Conservation (phyloP, 1,140 invertebrate genomes). For the Diachasma alloeum region DNA sequence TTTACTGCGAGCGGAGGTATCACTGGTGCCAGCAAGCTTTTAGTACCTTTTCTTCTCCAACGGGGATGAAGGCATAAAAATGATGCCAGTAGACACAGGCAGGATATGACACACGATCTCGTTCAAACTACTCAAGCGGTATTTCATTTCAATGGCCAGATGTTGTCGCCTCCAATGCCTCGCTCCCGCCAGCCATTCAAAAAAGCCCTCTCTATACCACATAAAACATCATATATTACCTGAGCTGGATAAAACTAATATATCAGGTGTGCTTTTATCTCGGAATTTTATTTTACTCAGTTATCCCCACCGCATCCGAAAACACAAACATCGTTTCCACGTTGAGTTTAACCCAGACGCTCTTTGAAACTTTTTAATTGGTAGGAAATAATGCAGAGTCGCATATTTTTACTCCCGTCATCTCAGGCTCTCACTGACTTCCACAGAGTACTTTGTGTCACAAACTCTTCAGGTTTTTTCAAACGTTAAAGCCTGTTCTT, state of each 20-base stretch:
- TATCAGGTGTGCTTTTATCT: neutral
- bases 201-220: neutral
- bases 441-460: neutral
- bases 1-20: constrained; percentile 32
- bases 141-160: constrained; percentile 50
- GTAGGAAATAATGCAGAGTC: constrained; percentile 18
- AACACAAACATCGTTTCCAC: neutral
- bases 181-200: constrained; percentile 38
- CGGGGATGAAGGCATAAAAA: constrained; percentile 46
- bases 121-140: constrained; percentile 39
- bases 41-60: neutral
- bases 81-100: constrained; percentile 31
- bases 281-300: neutral
- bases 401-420: neutral
- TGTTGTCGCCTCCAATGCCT: constrained; percentile 40
- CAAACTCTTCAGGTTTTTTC: too few species aligned
- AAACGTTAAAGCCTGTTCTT: too few species aligned
- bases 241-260: neutral
- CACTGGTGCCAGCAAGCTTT: neutral
- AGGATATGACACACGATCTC: constrained; percentile 23
- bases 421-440: neutral
- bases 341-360: neutral
- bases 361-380: constrained; percentile 21
- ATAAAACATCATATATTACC: neutral
- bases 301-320: neutral